Evolutionary conservation across 1,140 invertebrate genomes (phyloP), one percentile per base, ranked within the genome.

Genomic region (Halictus rubicundus): DNA sequence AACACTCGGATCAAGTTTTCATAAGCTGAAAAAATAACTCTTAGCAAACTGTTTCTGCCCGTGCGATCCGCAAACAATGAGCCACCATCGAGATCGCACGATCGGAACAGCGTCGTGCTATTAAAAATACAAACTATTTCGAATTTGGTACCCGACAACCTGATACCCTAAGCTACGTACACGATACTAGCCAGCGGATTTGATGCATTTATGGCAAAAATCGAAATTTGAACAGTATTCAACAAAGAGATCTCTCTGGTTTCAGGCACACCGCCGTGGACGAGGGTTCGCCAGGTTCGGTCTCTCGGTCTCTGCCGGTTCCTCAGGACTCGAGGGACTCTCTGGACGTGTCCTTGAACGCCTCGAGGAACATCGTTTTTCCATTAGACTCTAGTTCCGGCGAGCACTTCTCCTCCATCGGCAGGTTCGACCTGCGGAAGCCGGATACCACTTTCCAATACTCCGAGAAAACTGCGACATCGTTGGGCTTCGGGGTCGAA

Each of bases 191-290:
- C 3, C 32, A 32, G 3, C 5, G 32, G 2, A 32, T 32, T 32
- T 32, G 3, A 32, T 3, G 1, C 3, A 32, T 32, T 32, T 32
- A 32, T 32, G 32, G 3, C 32, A 32, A 32, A 32, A 32, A 32
- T 32, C 32, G 5, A 32, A 2, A 3, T 2, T 2, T 32, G 32
- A 32, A 32, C 32, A 32, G 32, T 2, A 1, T 25, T 16, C 5
- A 16, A 52, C 1, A 63, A 14, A 63, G 32, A 9, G n/a, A 14
- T 65, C 25, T 3, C 74, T 75, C 54, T 73, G 4, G 2, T 89
- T 88, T 3, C 84, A 91, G 90, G 63, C 85, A 88, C 83, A 84
- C 70, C 19, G 90, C 90, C 66, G 72, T 91, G 21, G 90, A 91
- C 81, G 88, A 88, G 60, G 89, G 87, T 16, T 91, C 90, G 0